Base-by-base conservation (phyloP, 2,113 vertebrate genomes). In the Ia io region DNA sequence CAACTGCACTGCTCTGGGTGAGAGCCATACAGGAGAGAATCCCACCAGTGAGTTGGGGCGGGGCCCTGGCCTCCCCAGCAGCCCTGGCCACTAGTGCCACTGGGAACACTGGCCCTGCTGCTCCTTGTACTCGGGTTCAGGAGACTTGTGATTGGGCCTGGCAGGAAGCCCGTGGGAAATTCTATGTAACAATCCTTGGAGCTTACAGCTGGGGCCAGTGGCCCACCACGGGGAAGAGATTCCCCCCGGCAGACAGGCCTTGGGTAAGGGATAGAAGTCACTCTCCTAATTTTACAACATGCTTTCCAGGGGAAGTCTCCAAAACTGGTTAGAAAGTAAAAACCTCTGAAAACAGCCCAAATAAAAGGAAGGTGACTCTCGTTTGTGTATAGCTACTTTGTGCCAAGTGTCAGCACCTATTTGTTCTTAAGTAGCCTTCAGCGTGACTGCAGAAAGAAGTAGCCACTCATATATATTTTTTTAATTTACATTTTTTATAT, bases 291-390 rank as follows among this genome's bases (percentile, higher is more conserved):
- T 47, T 40, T n/a, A 42, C 0, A 40, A 25, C 13, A 3, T 3
- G 32, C 51, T 85, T 84, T 95, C 47, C 76, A 67, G 73, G 74
- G 47, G 71, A 91, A 56, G 47, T 0, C 1, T 80, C 92, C 94
- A 65, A 74, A 82, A 9, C 86, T 22, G 30, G 25, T 67, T 49
- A 93, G 40, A 17, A 65, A 84, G 84, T 37, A 61, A 80, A 83
- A 84, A 35, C 70, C 73, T 94, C 77, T 74, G 85, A 91, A 96
- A 91, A 86, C 12, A 42, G 65, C 51, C 71, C 79, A 42, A 53
- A 83, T 8, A 74, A 79, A 88, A 13, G 44, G 16, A 49, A 65
- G 47, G 22, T 2, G 3, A 76, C 4, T 32, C 37, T 42, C 17
- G 28, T 51, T 59, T 42, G 32, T 44, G 63, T 37, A 40, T 22